Conservation (phyloP, 2,888 invertebrate species). For the Loripinus fragilis region DNA sequence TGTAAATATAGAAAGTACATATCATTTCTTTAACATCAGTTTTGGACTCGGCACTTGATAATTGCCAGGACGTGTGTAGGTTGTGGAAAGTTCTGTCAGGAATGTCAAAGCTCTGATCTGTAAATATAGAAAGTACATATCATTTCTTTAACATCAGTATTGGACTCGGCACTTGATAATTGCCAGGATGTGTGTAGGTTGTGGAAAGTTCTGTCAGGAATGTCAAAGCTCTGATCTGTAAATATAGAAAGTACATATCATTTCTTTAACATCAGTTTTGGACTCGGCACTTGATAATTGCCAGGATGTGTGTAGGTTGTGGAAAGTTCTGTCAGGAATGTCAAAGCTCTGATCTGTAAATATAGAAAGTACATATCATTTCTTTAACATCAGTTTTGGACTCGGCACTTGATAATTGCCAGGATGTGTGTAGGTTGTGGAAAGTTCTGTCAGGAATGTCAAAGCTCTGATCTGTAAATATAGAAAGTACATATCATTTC, state of each 20-base stretch:
- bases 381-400: conserved; percentile 96
- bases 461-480: conserved; percentile 87
- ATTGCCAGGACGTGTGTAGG: conserved; percentile 92
- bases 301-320: conserved; percentile 93
- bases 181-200: conserved; percentile 93
- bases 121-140: conserved; percentile 22
- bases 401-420: conserved; percentile 93
- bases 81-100: conserved; percentile 96
- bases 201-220: conserved; percentile 96
- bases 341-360: conserved; percentile 89
- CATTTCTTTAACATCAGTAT: conserved; percentile 95
- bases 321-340: conserved; percentile 95
- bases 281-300: conserved; percentile 93
- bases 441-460: conserved; percentile 96
- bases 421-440: conserved; percentile 93
- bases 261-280: conserved; percentile 95
- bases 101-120: conserved; percentile 90
- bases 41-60: conserved; percentile 93
- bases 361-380: conserved; percentile 82
- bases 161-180: conserved; percentile 92
- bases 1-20: conserved; percentile 53
- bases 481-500: conserved; percentile 86
- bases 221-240: conserved; percentile 89
- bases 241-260: conserved; percentile 79
- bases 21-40: conserved; percentile 96